A percentile compares a stretch with the other conserved stretches of the same genome.
Conservation (phyloP, 1,140 invertebrate genomes). For the Drosophila teissieri region DNA sequence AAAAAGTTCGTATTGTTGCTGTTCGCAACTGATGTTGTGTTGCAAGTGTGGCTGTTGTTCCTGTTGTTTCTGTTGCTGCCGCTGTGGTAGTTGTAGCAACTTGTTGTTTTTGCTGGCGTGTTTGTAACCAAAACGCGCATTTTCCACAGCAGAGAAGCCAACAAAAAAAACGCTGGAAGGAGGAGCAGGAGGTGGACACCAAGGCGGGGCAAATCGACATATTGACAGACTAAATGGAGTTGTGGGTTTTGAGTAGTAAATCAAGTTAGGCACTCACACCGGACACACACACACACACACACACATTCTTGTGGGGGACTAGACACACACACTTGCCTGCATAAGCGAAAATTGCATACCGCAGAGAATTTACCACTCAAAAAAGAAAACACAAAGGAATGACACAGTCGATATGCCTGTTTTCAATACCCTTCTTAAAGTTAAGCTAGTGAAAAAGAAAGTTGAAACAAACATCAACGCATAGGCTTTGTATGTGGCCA, state of each 20-base stretch:
- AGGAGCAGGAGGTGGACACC: slow-evolving; percentile 43
- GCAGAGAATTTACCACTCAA: slow-evolving; percentile 56
- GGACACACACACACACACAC: slow-evolving; percentile 30
- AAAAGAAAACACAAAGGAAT: slow-evolving; percentile 3
- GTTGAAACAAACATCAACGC: too few species aligned
- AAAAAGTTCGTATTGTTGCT: slow-evolving; percentile 51
- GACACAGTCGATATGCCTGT: not conserved
- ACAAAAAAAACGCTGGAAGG: slow-evolving; percentile 9
- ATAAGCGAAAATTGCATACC: slow-evolving; percentile 73
- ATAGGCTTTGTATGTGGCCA: too few species aligned
- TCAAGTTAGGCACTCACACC: slow-evolving; percentile 76
- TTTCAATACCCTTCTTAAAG: not conserved
- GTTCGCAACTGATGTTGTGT: slow-evolving; percentile 9
- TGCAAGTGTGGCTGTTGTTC: slow-evolving; percentile 32
- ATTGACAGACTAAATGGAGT: slow-evolving; percentile 84
- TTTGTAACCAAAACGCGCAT: slow-evolving; percentile 77
- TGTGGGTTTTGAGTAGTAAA: slow-evolving; percentile 84
- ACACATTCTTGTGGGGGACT: slow-evolving; percentile 12
- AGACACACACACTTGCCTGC: slow-evolving; percentile 50
- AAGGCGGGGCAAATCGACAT: slow-evolving; percentile 79
- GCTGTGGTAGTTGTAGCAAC: slow-evolving; percentile 30
- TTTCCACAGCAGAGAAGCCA: slow-evolving; percentile 56
- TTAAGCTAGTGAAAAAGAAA: too few species aligned
- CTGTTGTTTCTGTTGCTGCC: slow-evolving; percentile 31
- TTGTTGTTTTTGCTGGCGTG: slow-evolving; percentile 47